Evolutionary conservation across 2,797 vertebrate species (phyloP), one percentile per base, ranked within the genome.

Genomic region (Protonibea diacanthus): DNA sequence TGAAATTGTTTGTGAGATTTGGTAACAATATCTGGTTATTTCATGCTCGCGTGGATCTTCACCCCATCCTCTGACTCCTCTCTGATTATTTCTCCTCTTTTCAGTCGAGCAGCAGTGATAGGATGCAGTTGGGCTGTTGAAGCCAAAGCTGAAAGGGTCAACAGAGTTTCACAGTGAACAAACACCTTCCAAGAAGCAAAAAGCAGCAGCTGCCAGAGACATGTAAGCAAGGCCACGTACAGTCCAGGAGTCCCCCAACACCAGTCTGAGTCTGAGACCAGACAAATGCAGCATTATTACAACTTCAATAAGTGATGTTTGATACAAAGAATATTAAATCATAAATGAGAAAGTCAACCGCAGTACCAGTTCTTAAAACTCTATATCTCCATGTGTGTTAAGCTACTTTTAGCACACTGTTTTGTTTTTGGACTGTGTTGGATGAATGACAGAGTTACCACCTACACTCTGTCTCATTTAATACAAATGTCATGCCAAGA

Each of bases 1-100:
- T 86, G 88, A 84, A 89, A 76, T 80, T 80, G 80, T 88, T 89
- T 78, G 76, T 86, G 82, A 81, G 83, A 86, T 88, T 78, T 33
- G 65, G 74, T 56, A 82, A 88, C 78, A 88, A 71, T 82, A 85
- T 90, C 66, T 73, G 72, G 66, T 85, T 84, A 85, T 89, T 91
- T 88, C 72, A 87, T 59, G 75, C 84, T 79, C 17, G 58, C 14
- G 9, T 82, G 72, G 57, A 52, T 81, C 63, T 83, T 63, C 70
- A 14, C 1, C 62, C 38, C 52, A 44, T 48, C 44, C 52, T 23
- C 57, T 47, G 57, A 52, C 45, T 52, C 62, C 44, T 71, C 51
- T 70, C 65, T 66, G 78, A 69, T 80, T 67, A n/a, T 58, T 72
- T 47, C 23, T 73, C 27, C 5, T 68, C 40, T 25, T 76, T 74